Evolutionary conservation across 2,888 invertebrate species (phyloP), one percentile per base, ranked within the genome.

Genomic region (Halictus quadricinctus): DNA sequence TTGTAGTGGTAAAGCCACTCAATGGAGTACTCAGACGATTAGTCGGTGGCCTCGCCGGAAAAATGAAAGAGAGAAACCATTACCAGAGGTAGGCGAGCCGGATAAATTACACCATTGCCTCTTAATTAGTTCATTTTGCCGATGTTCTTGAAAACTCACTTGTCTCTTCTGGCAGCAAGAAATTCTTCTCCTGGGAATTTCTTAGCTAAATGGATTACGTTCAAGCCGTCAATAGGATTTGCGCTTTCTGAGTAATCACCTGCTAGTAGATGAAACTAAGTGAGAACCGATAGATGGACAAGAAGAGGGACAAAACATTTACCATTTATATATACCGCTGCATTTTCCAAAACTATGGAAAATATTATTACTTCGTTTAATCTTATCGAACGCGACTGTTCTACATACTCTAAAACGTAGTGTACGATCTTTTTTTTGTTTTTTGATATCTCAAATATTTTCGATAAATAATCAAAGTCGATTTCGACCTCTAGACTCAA

Each of bases 91-190:
- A 25, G 60, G 25, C 60, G 60, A 60, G 60, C 6, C 60, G 60
- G 60, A 60, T 60, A 60, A 60, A 60, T 60, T 60, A 60, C 60
- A 60, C 60, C 60, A 60, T 60, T 60, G 25, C 25, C 60, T 60
- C 60, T 60, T 60, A 60, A 60, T 60, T 60, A 60, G 60, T 60
- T 60, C 60, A 29, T 60, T 60, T 25, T 15, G 60, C 60, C 25
- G 60, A 60, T 60, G 25, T 60, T 60, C 60, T 60, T 60, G 60
- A 60, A 60, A 60, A 60, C 60, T 60, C n/a, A 60, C 60, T 60
- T 60, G 60, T 60, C 60, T 60, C 60, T 25, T 60, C 60, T 25
- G 60, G 25, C 60, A 60, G 25, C 60, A 60, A 60, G 60, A 60
- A 60, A 60, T 60, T 60, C 60, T 60, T 60, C 60, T 60, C 60